A percentile compares a stretch with the other conserved stretches of the same genome.
Evolutionary conservation across 2,888 invertebrate species (phyloP).

Genomic region (Micoletzkya japonica): DNA sequence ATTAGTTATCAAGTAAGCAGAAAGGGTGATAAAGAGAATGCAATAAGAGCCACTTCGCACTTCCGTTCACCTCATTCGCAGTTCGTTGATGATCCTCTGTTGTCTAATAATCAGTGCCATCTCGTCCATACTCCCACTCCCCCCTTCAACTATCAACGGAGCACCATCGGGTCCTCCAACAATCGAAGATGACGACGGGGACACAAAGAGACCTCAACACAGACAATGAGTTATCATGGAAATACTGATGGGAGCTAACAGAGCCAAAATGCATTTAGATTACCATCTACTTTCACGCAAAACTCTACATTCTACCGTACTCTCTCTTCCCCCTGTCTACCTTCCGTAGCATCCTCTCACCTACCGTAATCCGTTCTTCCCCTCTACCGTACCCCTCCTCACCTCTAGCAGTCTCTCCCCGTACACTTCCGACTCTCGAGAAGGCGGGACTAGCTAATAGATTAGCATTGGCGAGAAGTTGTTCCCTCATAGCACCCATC

Average conservation of each 20-base stretch:
- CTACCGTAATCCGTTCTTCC: background rate
- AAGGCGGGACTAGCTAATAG: conserved; percentile 48
- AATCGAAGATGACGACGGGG: too few species aligned
- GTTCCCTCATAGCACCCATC: conserved; percentile 51
- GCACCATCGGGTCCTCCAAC: conserved; percentile 7
- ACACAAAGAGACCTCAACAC: too few species aligned
- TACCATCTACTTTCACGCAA: too few species aligned
- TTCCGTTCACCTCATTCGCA: conserved; percentile 29
- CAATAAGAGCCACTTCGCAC: background rate
- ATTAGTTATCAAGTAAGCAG: background rate
- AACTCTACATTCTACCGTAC: too few species aligned
- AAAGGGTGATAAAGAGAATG: background rate
- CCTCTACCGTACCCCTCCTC: background rate
- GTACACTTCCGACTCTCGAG: conserved; percentile 31
- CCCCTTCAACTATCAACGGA: background rate
- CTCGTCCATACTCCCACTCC: conserved; percentile 39
- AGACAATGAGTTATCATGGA: too few species aligned
- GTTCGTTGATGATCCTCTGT: conserved; percentile 46
- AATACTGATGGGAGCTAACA: too few species aligned
- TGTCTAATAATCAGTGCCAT: conserved; percentile 48
- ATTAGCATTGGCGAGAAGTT: conserved; percentile 53
- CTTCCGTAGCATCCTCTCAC: background rate
- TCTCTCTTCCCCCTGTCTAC: background rate
- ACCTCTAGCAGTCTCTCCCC: conserved; percentile 25
- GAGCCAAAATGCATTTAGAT: too few species aligned